Percentiles rank a stretch among this genome's conserved stretches.
These are phyloP conservation scores for Mesocentrotus franciscanus DNA, from an alignment of 53 echinoderm and acorn worm species.

Conservation along the genomic window DNA sequence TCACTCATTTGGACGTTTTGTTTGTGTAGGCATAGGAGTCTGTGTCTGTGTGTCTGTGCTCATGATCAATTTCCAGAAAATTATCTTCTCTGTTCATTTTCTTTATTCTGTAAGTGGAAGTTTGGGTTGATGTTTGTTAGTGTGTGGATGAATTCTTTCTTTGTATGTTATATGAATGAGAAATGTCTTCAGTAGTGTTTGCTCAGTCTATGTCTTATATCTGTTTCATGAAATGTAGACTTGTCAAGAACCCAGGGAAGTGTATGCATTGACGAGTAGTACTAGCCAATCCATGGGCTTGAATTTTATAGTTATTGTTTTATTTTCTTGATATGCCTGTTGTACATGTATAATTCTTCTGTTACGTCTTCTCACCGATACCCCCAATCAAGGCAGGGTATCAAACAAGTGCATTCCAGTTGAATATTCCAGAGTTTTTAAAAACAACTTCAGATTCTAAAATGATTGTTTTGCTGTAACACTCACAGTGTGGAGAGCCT, in stretches of 20 bases:
- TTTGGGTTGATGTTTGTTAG: not conserved
- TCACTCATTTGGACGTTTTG: not conserved
- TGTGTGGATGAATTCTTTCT: too few species aligned
- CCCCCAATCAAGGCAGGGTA: too few species aligned
- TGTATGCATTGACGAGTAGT: not conserved
- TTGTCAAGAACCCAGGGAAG: too few species aligned
- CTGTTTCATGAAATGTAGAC: too few species aligned
- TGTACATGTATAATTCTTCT: too few species aligned
- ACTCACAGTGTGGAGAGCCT: not conserved
- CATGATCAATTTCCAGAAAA: not conserved
- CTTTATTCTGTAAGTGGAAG: not conserved
- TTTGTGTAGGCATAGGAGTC: not conserved
- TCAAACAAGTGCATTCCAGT: too few species aligned
- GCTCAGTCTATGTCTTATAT: too few species aligned
- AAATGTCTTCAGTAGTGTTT: not conserved
- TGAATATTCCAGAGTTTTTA: too few species aligned
- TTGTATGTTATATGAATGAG: not conserved
- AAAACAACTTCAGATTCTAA: not conserved
- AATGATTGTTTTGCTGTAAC: not conserved
- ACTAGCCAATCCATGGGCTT: too few species aligned
- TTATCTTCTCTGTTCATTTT: not conserved
- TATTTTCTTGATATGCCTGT: not conserved
- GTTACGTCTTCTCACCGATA: too few species aligned
- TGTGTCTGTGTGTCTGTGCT: not conserved
- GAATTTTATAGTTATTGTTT: too few species aligned